These are phyloP conservation scores for Mastacembelus armatus DNA, from an alignment of 2,797 vertebrate species.

Conservation along the genomic window DNA sequence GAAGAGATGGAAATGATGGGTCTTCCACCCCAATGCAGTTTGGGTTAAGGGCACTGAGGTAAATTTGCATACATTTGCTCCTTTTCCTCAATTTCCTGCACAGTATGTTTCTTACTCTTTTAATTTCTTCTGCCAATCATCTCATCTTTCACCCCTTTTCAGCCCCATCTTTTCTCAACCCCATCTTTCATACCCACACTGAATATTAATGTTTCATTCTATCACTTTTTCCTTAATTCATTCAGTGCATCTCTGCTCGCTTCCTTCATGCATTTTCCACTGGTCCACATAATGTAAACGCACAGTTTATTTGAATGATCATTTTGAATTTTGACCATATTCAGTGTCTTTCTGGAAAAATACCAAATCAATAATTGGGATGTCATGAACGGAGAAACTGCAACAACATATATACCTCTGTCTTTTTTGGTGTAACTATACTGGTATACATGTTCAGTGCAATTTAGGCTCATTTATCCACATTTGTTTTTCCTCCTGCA, in stretches of 20 bases:
- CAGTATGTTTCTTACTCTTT: conserved; percentile 32
- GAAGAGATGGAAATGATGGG: conserved; percentile 55
- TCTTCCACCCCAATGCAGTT: conserved; percentile 13
- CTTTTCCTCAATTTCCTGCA: conserved; percentile 38
- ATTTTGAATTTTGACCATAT: conserved; percentile 4
- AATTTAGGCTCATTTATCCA: conserved; percentile 5
- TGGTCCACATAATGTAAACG: conserved; percentile 6
- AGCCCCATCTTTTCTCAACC: conserved; percentile 42
- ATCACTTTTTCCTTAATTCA: conserved; percentile 27
- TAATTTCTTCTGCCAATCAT: conserved; percentile 58
- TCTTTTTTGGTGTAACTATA: background rate
- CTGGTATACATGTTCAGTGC: background rate
- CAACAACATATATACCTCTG: background rate
- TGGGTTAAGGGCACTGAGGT: conserved; percentile 24
- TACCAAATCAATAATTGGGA: background rate
- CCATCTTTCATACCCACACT: conserved; percentile 39
- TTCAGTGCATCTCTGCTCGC: conserved; percentile 13
- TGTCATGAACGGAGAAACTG: background rate
- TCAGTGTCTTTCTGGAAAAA: conserved; percentile 1
- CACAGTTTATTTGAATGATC: conserved; percentile 3
- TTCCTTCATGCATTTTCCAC: conserved; percentile 11
- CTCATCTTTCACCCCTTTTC: conserved; percentile 52
- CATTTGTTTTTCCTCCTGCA: background rate
- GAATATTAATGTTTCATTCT: conserved; percentile 62
- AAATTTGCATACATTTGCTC: conserved; percentile 63